Evolutionary conservation across 2,888 invertebrate genomes (phyloP).

Genomic region (Cephus sareptanus): DNA sequence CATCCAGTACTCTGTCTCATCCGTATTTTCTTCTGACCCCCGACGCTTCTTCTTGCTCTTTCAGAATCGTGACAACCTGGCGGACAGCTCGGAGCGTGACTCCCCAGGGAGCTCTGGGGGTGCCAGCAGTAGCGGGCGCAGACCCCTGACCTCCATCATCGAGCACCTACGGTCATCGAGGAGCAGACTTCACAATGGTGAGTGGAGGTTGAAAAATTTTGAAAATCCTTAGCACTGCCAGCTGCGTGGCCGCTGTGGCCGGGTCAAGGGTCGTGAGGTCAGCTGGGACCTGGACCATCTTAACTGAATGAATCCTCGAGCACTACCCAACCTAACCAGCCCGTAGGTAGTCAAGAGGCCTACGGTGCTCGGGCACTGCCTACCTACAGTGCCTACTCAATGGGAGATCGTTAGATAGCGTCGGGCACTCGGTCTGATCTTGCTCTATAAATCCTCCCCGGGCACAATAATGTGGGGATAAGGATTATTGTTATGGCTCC

Average conservation of each 20-base stretch:
- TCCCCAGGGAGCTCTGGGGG: constrained; percentile 59
- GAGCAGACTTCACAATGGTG: constrained; percentile 57
- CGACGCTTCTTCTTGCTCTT: constrained; percentile 19
- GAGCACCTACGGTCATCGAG: constrained; percentile 59
- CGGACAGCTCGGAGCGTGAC: constrained; percentile 59
- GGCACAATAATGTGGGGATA: constrained; percentile 63
- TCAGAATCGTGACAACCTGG: constrained; percentile 61
- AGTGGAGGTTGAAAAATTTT: constrained; percentile 27
- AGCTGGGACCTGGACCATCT: background rate
- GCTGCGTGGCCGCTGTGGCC: background rate
- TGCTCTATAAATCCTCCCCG: constrained; percentile 62
- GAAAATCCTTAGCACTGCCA: background rate
- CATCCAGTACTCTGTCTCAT: too few relatives aligned
- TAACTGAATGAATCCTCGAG: background rate
- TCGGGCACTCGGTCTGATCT: constrained; percentile 36
- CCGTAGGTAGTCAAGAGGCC: background rate
- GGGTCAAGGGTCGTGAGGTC: background rate
- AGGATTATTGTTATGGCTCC: constrained; percentile 60
- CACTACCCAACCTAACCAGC: background rate
- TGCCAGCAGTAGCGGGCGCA: constrained; percentile 55
- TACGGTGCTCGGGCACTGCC: background rate
- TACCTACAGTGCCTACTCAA: constrained; percentile 52
- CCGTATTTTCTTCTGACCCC: background rate
- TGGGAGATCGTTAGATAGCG: constrained; percentile 62
- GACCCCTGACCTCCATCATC: constrained; percentile 61